Conservation (phyloP, 2,888 invertebrate species). For the Oeneis ivallda region DNA sequence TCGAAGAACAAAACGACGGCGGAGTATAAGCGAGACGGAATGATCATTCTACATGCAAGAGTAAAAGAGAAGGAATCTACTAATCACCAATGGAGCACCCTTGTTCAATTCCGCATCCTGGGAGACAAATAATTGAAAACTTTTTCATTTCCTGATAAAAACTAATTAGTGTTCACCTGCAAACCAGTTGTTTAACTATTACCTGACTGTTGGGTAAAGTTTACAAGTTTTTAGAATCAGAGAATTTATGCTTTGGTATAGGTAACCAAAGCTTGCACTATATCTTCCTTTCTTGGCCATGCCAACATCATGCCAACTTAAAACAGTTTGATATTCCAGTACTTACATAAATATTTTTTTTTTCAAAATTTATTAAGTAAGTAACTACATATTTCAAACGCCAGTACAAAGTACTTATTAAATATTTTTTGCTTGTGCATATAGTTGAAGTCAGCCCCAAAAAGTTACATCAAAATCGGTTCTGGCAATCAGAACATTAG, state of each 20-base stretch:
- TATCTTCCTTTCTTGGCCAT: too few species aligned
- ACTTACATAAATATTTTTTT: too few species aligned
- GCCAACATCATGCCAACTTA: too few species aligned
- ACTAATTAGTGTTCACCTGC: slow-evolving; percentile 30
- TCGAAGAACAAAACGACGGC: slow-evolving; percentile 56
- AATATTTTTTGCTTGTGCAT: too few species aligned
- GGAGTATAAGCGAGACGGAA: slow-evolving; percentile 49
- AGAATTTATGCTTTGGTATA: background rate
- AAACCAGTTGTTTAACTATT: slow-evolving; percentile 25
- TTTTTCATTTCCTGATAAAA: slow-evolving; percentile 26
- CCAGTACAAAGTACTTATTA: too few species aligned
- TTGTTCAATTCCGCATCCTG: slow-evolving; percentile 24
- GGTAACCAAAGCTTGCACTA: background rate
- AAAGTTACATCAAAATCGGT: too few species aligned
- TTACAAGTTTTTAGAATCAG: background rate
- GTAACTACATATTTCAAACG: background rate
- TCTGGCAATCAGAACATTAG: too few species aligned
- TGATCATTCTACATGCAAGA: slow-evolving; percentile 36
- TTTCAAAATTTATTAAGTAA: too few species aligned
- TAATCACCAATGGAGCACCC: slow-evolving; percentile 50
- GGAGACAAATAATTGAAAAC: slow-evolving; percentile 33
- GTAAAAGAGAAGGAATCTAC: slow-evolving; percentile 53
- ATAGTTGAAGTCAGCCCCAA: too few species aligned
- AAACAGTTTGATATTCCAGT: too few species aligned
- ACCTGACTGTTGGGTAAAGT: slow-evolving; percentile 10